Percentiles rank a stretch among this genome's conserved stretches.
Evolutionary conservation across 2,797 vertebrate genomes (phyloP).

Genomic region (Hydrolagus colliei): DNA sequence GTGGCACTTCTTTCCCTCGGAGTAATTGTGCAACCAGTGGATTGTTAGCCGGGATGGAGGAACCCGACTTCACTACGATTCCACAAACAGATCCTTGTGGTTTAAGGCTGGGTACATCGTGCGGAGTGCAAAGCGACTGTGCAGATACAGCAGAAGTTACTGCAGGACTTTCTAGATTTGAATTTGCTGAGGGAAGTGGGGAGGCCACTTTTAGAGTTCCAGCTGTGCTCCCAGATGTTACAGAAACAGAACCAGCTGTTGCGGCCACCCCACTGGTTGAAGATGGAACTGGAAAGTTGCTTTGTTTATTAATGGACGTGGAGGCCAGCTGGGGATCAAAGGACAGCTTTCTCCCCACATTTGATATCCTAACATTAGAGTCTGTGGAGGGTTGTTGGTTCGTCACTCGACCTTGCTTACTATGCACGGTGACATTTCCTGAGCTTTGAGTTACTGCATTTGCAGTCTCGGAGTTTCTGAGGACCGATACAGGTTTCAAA

Average conservation of each 20-base stretch:
- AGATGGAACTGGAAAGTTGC: not conserved
- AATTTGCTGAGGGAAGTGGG: not conserved
- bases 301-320: not conserved
- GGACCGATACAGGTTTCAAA: slow-evolving; percentile 13
- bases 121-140: slow-evolving; percentile 30
- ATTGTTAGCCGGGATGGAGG: slow-evolving; percentile 84
- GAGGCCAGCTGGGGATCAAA: not conserved
- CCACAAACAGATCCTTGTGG: slow-evolving; percentile 41
- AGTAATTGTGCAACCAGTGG: slow-evolving; percentile 87
- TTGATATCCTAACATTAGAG: not conserved
- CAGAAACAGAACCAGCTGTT: slow-evolving; percentile 14
- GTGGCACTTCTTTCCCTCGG: slow-evolving; percentile 82
- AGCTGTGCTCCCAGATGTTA: not conserved
- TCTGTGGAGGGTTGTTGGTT: not conserved
- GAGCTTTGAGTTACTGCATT: slow-evolving; percentile 13
- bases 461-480: slow-evolving; percentile 5
- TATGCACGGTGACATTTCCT: slow-evolving; percentile 11
- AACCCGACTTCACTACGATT: slow-evolving; percentile 50
- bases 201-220: slow-evolving; percentile 5
- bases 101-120: slow-evolving; percentile 47
- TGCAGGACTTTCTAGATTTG: slow-evolving; percentile 23
- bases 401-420: not conserved
- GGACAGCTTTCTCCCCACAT: slow-evolving; percentile 10
- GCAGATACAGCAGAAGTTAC: not conserved
- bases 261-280: not conserved